Evolutionary conservation across 1,140 invertebrate genomes (phyloP), one percentile per base, ranked within the genome.

Genomic region (Drosophila pachea): DNA sequence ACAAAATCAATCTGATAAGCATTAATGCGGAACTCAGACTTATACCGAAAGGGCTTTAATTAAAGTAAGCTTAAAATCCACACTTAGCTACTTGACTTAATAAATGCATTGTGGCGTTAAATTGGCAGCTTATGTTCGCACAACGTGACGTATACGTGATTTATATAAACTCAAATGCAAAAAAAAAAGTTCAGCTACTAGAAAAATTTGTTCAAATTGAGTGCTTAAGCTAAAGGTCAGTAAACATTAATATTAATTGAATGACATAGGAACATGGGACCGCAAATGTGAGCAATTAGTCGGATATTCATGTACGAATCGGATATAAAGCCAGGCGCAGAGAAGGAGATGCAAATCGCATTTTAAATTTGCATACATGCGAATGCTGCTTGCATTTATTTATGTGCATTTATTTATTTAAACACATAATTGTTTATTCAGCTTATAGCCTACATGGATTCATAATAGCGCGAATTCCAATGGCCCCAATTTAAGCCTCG

Each of bases 401-500:
- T 43, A 7, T 14, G 40, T 1, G 6, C 6, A 45, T 8, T 16
- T 29, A 22, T 9, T 22, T 47, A 47, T 22, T 9, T 22, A 45
- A 0, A 45, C 16, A 45, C 7, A 3, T 22, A 22, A 29, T 29
- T 9, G 22, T 22, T 22, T 47, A 22, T 47, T 22, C 8, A 29
- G 22, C 22, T 22, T 47, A 47, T 29, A 9, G 4, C 22, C 7
- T 36, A 35, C 35, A 35, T 45, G 7, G 9, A 47, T 22, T 47
- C 14, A 14, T 43, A 5, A 43, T 4, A 43, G 16, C 43, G 40
- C 42, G 59, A 63, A 64, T 64, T 56, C 53, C 53, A 58, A 49
- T 68, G 31, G 52, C 33, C 47, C 59, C 54, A 63, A 59, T 68
- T 58, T 59, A 68, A 16, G 40, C 52, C 48, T 48, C 22, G 68